These are phyloP conservation scores for Cabera pusaria DNA, from an alignment of 2,888 invertebrate genomes.

Conservation along the genomic window DNA sequence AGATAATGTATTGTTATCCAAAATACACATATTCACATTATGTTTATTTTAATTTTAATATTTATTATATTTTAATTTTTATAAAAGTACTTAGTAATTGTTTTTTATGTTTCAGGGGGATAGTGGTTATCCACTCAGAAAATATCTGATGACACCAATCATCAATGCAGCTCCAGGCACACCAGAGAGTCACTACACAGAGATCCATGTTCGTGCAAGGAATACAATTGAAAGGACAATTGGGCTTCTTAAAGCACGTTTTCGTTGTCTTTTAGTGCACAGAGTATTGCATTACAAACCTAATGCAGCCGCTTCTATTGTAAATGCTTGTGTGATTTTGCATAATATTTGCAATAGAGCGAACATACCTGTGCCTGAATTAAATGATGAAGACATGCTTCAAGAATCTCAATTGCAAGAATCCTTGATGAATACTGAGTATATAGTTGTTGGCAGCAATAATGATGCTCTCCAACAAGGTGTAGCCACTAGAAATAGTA, in stretches of 20 bases:
- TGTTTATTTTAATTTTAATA: too few relatives aligned
- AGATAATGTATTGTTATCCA: too few relatives aligned
- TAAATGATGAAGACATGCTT: background rate
- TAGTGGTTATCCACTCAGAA: constrained; percentile 4
- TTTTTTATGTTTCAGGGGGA: constrained; percentile 1
- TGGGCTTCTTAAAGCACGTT: constrained; percentile 6
- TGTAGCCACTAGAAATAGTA: too few relatives aligned
- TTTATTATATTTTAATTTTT: too few relatives aligned
- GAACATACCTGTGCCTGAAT: constrained; percentile 12
- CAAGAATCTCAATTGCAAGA: too few relatives aligned
- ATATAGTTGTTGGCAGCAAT: too few relatives aligned
- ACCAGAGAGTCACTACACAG: constrained; percentile 1
- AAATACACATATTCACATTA: too few relatives aligned
- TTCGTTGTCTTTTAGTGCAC: constrained; percentile 6
- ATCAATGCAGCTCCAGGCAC: background rate
- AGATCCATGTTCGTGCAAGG: constrained; percentile 2
- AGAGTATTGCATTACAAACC: constrained; percentile 17
- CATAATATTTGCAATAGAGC: constrained; percentile 15
- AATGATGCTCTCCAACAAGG: too few relatives aligned
- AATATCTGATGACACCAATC: constrained; percentile 4
- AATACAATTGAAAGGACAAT: constrained; percentile 15
- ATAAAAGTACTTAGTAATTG: too few relatives aligned
- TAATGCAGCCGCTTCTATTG: constrained; percentile 11
- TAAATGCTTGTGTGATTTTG: constrained; percentile 15
- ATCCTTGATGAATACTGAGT: too few relatives aligned